A percentile compares a stretch with the other conserved stretches of the same genome.
Conservation (phyloP, 2,888 invertebrate genomes). For the Watsonalla binaria region DNA sequence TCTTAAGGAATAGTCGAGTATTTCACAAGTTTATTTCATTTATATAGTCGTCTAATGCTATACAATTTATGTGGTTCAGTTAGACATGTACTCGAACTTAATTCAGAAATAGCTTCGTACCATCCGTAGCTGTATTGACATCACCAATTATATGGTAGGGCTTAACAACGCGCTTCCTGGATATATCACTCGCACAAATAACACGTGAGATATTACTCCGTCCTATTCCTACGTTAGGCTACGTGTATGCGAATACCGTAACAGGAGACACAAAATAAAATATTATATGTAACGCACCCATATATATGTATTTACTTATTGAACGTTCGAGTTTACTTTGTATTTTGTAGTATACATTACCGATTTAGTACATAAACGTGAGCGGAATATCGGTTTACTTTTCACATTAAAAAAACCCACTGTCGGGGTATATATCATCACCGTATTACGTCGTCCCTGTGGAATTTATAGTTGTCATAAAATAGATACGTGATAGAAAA, state of each 20-base stretch:
- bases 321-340: conserved; percentile 9
- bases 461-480: conserved; percentile 51
- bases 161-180: no score
- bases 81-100: no score
- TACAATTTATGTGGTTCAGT: no score
- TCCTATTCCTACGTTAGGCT: no score
- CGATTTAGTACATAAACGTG: conserved; percentile 29
- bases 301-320: conserved; percentile 20
- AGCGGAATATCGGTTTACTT: conserved; percentile 29
- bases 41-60: no score
- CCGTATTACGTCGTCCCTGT: conserved; percentile 29
- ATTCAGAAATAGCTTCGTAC: no score
- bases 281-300: conserved; percentile 18
- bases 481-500: conserved; percentile 52
- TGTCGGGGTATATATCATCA: conserved; percentile 24
- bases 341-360: conserved; percentile 11
- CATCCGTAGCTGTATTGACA: no score
- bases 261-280: not conserved
- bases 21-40: no score
- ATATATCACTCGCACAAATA: no score
- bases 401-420: conserved; percentile 29
- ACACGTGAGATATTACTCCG: no score
- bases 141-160: no score
- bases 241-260: not conserved
- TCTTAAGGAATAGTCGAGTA: no score